phyloP scores from a whole-genome alignment of 2,113 vertebrate genomes.

The Meleagris gallopavo region DNA sequence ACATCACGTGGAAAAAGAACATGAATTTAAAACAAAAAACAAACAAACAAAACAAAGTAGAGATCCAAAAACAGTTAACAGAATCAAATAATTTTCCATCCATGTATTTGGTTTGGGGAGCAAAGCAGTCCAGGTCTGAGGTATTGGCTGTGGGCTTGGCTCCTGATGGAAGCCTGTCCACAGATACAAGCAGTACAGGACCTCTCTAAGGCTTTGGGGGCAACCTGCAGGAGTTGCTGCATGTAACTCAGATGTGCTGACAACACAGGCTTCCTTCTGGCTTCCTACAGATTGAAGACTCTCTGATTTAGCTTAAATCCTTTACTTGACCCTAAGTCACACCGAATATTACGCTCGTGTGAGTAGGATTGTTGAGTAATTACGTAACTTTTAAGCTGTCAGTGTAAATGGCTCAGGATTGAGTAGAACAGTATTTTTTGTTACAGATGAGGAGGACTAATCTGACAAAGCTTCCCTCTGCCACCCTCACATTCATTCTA shows the following conservation, averaged over 20 bases:
- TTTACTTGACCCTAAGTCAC: not conserved
- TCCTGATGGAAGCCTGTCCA: not conserved
- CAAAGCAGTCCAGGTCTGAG: not conserved
- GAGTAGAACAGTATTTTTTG: not conserved
- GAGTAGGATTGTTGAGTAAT: not conserved
- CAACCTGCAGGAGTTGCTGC: fast-evolving
- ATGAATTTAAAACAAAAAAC: not conserved
- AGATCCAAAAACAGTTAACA: not conserved
- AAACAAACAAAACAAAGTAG: not conserved
- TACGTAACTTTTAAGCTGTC: not conserved
- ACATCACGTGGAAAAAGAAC: not conserved
- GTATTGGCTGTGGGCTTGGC: not conserved
- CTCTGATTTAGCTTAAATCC: not conserved
- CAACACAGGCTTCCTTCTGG: not conserved
- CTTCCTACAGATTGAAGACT: not conserved
- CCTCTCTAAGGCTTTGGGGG: not conserved
- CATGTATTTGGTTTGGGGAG: not conserved
- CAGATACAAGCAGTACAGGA: not conserved
- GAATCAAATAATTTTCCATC: not conserved
- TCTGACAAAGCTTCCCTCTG: not conserved
- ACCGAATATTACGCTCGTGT: not conserved
- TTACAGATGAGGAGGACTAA: not conserved
- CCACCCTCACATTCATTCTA: not conserved
- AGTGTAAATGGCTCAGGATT: not conserved
- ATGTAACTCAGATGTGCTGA: fast-evolving